Conservation (phyloP, 2,113 vertebrate species). For the Picathartes gymnocephalus region DNA sequence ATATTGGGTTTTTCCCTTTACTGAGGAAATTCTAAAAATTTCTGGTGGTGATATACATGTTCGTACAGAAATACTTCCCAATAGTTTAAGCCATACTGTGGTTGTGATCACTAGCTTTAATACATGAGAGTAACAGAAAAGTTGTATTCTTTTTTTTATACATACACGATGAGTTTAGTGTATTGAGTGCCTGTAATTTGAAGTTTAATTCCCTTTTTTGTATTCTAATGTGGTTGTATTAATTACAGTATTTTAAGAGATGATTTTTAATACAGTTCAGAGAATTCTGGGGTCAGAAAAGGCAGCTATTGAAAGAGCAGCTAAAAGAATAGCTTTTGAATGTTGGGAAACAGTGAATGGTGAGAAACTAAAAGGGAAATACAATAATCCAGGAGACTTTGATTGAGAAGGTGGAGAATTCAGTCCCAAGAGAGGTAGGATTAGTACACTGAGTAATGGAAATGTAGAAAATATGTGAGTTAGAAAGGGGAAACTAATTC, state of each 20-base stretch:
- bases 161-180: neutral
- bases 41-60: neutral
- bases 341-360: neutral
- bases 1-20: neutral
- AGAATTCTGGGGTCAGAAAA: neutral
- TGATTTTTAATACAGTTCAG: neutral
- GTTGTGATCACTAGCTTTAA: neutral
- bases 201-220: neutral
- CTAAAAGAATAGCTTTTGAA: neutral
- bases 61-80: neutral
- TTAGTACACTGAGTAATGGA: neutral
- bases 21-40: neutral
- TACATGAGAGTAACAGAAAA: neutral
- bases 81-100: rapidly evolving
- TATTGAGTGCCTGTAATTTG: neutral
- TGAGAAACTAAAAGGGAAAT: neutral
- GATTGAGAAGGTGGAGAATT: neutral
- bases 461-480: neutral
- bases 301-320: neutral
- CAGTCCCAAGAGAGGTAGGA: neutral
- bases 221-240: neutral
- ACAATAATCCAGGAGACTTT: neutral
- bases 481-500: neutral
- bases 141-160: neutral
- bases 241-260: neutral